Percentiles rank a stretch among this genome's conserved stretches.
Evolutionary conservation across 2,888 invertebrate genomes (phyloP).

Genomic region (Erebia ligea): DNA sequence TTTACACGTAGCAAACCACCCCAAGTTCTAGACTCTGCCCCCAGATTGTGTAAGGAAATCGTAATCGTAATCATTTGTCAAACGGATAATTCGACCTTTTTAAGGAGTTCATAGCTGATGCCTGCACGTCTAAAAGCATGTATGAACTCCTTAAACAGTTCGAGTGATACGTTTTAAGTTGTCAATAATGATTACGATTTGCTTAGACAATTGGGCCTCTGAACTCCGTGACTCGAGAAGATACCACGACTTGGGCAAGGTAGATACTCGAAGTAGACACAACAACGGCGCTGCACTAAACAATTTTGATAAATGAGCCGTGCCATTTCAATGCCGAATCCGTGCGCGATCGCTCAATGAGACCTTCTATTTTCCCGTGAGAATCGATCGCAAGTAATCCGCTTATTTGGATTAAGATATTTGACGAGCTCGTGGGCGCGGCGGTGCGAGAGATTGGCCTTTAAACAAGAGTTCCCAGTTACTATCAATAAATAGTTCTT

Average conservation of each 20-base stretch:
- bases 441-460: background rate
- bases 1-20: no score
- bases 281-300: background rate
- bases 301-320: slow-evolving; percentile 47
- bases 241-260: background rate
- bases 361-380: slow-evolving; percentile 53
- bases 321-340: slow-evolving; percentile 36
- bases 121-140: no score
- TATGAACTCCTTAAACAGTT: no score
- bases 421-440: background rate
- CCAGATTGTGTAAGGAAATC: no score
- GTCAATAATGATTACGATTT: no score
- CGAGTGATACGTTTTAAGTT: no score
- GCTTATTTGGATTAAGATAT: slow-evolving; percentile 40
- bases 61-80: no score
- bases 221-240: background rate
- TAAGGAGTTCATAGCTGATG: no score
- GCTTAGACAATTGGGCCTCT: background rate
- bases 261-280: background rate
- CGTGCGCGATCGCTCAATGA: slow-evolving; percentile 31
- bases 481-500: no score
- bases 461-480: background rate
- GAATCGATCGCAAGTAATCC: slow-evolving; percentile 49
- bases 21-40: no score
- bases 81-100: no score